Base-by-base conservation (phyloP, 1,140 invertebrate genomes). In the Aphis craccivora region DNA sequence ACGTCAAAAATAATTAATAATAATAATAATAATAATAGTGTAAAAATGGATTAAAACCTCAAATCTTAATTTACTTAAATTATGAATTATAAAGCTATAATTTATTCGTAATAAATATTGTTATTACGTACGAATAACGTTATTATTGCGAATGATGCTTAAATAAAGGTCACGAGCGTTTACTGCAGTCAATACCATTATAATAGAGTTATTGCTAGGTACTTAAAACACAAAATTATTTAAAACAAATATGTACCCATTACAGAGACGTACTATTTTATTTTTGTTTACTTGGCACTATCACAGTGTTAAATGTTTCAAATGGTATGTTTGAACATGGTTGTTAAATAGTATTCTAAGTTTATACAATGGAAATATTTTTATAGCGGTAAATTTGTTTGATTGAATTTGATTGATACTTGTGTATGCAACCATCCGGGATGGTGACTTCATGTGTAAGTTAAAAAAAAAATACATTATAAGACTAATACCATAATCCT, bases 311-410 rank as follows among this genome's bases (percentile, higher is more conserved):
- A 18, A 67, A 76, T 76, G 14, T 76, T n/a, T 76, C n/a, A 76
- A n/a, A 76, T 20, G 60, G 60, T 55, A 25, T 30, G 18, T 67
- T 67, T n/a, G 30, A n/a, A 76, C 14, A 76, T n/a, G 30, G 18
- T 76, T 76, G n/a, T 76, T 76, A n/a, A 11, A n/a, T 67, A n/a
- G 30, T 40, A 40, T n/a, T 67, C n/a, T 67, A 14, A 35, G n/a
- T 76, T 76, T 18, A 60, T 76, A 76, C 60, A 76, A 76, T 76
- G 18, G 60, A 76, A n/a, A 76, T 76, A 76, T 76, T 76, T 76
- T 76, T 20, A 35, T 76, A 18, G 5, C 14, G n/a, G n/a, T 76
- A 76, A 76, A 18, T n/a, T 18, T 76, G 60, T 67, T 30, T 67
- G 30, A 67, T 67, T 67, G 60, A 67, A 67, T 67, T 67, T 67